phyloP scores from a whole-genome alignment of 1,140 invertebrate genomes.

The Musca vetustissima region DNA sequence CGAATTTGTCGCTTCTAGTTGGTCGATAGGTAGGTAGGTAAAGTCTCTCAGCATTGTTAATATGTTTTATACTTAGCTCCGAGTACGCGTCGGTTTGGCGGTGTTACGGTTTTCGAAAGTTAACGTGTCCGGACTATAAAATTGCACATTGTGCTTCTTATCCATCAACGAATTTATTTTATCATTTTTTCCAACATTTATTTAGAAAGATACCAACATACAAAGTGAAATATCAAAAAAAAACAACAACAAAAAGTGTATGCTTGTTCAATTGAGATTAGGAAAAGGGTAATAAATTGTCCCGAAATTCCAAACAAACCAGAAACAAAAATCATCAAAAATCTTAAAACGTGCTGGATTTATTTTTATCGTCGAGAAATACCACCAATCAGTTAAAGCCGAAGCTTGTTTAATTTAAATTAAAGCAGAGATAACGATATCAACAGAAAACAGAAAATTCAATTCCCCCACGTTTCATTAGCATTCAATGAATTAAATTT shows the following conservation, averaged over 20 bases:
- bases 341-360: neutral
- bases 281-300: neutral
- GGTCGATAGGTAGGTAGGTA: too few species aligned
- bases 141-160: neutral
- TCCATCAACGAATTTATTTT: too few species aligned
- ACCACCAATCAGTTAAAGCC: too few species aligned
- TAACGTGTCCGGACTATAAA: constrained; percentile 13
- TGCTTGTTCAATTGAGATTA: neutral
- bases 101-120: constrained; percentile 10
- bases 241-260: neutral
- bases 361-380: neutral
- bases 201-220: too few species aligned
- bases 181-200: too few species aligned
- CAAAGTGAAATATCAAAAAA: neutral
- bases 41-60: too few species aligned
- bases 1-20: too few species aligned
- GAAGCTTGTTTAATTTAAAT: too few species aligned
- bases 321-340: neutral
- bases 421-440: too few species aligned
- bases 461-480: neutral
- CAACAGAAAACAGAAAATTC: neutral
- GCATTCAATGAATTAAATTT: constrained; percentile 13
- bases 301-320: neutral
- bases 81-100: neutral
- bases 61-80: neutral